Percentiles rank a stretch among this genome's conserved stretches.
Evolutionary conservation across 1,140 invertebrate genomes (phyloP).

Genomic region (Halotydeus destructor): DNA sequence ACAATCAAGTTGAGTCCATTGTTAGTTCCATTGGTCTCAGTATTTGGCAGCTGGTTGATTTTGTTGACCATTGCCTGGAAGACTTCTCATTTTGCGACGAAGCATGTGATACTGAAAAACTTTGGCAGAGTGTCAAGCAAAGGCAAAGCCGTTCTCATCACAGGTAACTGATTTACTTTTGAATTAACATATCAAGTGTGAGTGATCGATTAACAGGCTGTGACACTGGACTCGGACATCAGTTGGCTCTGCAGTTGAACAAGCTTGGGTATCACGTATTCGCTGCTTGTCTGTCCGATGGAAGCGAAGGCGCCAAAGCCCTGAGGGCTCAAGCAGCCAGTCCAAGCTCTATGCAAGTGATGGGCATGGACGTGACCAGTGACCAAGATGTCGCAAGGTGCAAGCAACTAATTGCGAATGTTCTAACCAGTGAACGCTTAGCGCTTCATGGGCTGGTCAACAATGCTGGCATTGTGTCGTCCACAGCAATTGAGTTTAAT

Average conservation of each 20-base stretch:
- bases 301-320: constrained; percentile 22
- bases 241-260: constrained; percentile 25
- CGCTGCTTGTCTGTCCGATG: constrained; percentile 27
- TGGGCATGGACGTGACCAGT: constrained; percentile 27
- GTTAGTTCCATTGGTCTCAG: too few relatives aligned
- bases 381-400: constrained; percentile 6
- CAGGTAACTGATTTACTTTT: constrained; percentile 22
- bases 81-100: too few relatives aligned
- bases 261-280: constrained; percentile 26
- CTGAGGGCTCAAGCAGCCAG: constrained; percentile 19
- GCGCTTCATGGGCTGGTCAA: constrained; percentile 63
- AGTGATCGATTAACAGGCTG: constrained; percentile 11
- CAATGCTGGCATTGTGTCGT: constrained; percentile 43
- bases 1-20: too few relatives aligned
- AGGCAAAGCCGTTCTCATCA: constrained; percentile 21
- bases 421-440: background rate
- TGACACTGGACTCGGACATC: constrained; percentile 25
- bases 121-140: background rate
- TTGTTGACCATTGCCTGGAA: too few relatives aligned
- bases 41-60: too few relatives aligned
- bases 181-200: background rate
- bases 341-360: constrained; percentile 17
- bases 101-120: too few relatives aligned
- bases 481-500: constrained; percentile 4
- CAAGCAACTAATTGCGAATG: background rate